Evolutionary conservation across 2,113 vertebrate species (phyloP).

Genomic region (Pholis gunnellus): DNA sequence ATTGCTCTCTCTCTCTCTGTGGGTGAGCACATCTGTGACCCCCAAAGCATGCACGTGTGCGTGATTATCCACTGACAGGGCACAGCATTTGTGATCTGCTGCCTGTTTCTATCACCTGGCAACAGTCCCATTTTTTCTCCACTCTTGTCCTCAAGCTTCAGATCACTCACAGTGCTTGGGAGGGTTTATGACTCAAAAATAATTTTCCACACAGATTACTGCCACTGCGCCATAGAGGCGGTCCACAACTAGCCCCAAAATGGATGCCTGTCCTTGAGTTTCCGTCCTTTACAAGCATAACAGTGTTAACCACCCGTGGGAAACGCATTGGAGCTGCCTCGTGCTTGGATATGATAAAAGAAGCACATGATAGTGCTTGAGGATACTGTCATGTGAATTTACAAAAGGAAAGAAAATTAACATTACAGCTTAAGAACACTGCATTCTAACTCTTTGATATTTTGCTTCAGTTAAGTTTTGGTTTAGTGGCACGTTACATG

Average conservation of each 20-base stretch:
- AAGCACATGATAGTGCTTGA: neutral
- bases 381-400: neutral
- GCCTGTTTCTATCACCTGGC: slow-evolving; percentile 57
- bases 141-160: slow-evolving; percentile 36
- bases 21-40: slow-evolving; percentile 45
- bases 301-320: slow-evolving; percentile 4
- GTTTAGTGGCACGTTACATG: neutral
- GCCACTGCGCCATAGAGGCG: neutral
- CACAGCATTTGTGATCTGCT: slow-evolving; percentile 22
- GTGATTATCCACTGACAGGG: slow-evolving; percentile 59
- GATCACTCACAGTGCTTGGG: slow-evolving; percentile 19
- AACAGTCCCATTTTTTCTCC: slow-evolving; percentile 40
- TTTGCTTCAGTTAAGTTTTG: neutral
- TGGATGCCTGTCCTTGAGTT: slow-evolving; percentile 69
- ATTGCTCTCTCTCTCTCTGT: slow-evolving; percentile 32
- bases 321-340: neutral
- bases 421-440: neutral
- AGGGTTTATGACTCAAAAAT: slow-evolving; percentile 50
- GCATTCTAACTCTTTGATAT: neutral
- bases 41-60: slow-evolving; percentile 8
- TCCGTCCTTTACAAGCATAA: slow-evolving; percentile 35
- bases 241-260: slow-evolving; percentile 43
- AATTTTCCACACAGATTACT: slow-evolving; percentile 51
- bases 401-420: neutral
- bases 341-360: neutral